phyloP scores from a whole-genome alignment of 2,797 vertebrate genomes.

The Acrossocheilus wenchowensis region DNA sequence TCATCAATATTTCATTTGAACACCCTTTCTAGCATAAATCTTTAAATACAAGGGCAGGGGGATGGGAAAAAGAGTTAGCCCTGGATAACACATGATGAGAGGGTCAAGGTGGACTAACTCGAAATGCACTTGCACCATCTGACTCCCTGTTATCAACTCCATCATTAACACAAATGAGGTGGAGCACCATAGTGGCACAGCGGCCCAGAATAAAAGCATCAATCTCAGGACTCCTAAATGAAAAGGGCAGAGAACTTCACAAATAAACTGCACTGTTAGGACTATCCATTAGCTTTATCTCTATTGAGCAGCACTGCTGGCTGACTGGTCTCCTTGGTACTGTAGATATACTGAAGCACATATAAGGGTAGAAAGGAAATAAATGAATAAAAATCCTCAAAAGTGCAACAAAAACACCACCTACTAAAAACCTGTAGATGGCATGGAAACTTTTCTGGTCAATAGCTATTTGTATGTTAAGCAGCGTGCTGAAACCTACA shows the following conservation, averaged over 20 bases:
- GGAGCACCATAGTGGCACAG: conserved; percentile 7
- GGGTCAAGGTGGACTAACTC: conserved; percentile 33
- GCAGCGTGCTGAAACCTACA: neutral
- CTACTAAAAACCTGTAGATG: neutral
- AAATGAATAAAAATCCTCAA: neutral
- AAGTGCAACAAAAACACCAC: neutral
- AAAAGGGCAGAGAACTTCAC: neutral
- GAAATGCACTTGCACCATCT: conserved; percentile 40
- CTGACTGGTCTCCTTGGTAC: neutral
- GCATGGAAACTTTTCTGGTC: neutral
- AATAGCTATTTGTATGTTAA: conserved; percentile 28
- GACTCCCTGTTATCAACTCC: conserved; percentile 23
- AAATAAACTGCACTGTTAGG: neutral
- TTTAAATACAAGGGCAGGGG: conserved; percentile 63
- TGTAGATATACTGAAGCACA: conserved; percentile 16
- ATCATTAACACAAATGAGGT: conserved; percentile 5
- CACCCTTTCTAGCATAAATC: conserved; percentile 67
- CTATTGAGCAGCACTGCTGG: conserved; percentile 15
- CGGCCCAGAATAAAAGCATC: conserved; percentile 9
- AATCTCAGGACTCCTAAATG: conserved; percentile 2
- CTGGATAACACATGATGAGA: conserved; percentile 16
- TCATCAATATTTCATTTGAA: conserved; percentile 69
- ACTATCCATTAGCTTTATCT: conserved; percentile 20
- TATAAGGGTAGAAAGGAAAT: neutral
- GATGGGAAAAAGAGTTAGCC: conserved; percentile 15